Evolutionary conservation across 2,797 vertebrate species (phyloP).

Genomic region (Lindbergichthys nudifrons): DNA sequence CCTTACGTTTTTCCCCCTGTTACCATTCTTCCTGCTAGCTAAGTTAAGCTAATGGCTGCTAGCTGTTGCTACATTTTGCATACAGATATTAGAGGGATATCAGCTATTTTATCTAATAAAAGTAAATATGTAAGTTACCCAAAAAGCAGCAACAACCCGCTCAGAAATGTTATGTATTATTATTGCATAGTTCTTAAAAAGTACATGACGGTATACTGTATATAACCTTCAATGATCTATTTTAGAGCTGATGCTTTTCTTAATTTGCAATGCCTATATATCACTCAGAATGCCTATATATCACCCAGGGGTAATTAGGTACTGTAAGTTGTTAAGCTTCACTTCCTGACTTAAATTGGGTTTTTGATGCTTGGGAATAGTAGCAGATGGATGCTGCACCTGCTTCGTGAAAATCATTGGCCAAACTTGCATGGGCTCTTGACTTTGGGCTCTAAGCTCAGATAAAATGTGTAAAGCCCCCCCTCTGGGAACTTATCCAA

Average conservation of each 20-base stretch:
- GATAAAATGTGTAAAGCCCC: conserved; percentile 67
- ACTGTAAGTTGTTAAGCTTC: conserved; percentile 35
- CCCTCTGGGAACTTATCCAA: conserved; percentile 65
- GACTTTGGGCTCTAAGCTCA: conserved; percentile 56
- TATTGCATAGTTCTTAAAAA: conserved; percentile 1
- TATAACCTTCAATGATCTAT: background rate
- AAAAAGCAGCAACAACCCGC: conserved; percentile 18
- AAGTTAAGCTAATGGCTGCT: background rate
- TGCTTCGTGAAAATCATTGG: conserved; percentile 59
- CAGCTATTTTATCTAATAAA: background rate
- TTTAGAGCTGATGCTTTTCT: conserved; percentile 16
- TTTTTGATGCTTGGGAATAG: conserved; percentile 56
- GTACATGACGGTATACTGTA: conserved; percentile 2
- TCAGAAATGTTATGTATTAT: conserved; percentile 6
- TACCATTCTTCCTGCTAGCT: background rate
- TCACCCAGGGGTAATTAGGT: conserved; percentile 47
- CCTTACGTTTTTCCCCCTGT: background rate
- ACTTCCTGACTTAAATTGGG: conserved; percentile 52
- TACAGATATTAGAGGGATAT: background rate
- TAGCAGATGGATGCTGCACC: conserved; percentile 76
- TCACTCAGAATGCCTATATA: conserved; percentile 32
- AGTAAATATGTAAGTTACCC: background rate
- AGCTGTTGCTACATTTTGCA: background rate
- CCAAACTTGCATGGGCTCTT: conserved; percentile 58
- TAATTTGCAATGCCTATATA: conserved; percentile 18